Conservation (phyloP, 2,113 vertebrate genomes). For the Camarhynchus parvulus region DNA sequence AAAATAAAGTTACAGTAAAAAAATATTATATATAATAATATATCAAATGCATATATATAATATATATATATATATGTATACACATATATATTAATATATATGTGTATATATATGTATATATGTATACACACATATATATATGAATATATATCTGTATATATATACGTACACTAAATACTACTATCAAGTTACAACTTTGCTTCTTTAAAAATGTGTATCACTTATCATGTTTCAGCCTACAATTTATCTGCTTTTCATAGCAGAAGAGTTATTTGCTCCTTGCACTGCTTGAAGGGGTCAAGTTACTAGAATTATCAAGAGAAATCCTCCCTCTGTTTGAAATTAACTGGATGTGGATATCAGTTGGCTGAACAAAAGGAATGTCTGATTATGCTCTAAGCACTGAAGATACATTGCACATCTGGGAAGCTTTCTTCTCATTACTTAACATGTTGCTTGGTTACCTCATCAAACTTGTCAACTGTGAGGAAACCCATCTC, state of each 20-base stretch:
- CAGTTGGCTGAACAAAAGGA: slow-evolving; percentile 18
- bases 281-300: not conserved
- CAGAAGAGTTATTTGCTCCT: not conserved
- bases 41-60: not conserved
- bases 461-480: slow-evolving; percentile 43
- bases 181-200: not conserved
- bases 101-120: not conserved
- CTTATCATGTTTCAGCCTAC: not conserved
- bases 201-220: not conserved
- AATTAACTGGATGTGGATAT: slow-evolving; percentile 13
- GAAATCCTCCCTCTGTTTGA: not conserved
- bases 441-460: slow-evolving; percentile 57
- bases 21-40: not conserved
- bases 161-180: not conserved
- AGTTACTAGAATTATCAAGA: not conserved
- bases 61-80: not conserved
- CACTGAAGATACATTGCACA: not conserved
- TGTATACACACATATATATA: not conserved
- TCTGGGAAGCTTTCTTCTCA: slow-evolving; percentile 33
- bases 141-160: not conserved
- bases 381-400: not conserved
- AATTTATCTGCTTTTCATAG: not conserved
- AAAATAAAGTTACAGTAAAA: not conserved
- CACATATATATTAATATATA: not conserved
- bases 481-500: slow-evolving; percentile 2